A percentile compares a stretch with the other conserved stretches of the same genome.
phyloP scores from a whole-genome alignment of 2,888 invertebrate genomes.

The Euphydryas editha region DNA sequence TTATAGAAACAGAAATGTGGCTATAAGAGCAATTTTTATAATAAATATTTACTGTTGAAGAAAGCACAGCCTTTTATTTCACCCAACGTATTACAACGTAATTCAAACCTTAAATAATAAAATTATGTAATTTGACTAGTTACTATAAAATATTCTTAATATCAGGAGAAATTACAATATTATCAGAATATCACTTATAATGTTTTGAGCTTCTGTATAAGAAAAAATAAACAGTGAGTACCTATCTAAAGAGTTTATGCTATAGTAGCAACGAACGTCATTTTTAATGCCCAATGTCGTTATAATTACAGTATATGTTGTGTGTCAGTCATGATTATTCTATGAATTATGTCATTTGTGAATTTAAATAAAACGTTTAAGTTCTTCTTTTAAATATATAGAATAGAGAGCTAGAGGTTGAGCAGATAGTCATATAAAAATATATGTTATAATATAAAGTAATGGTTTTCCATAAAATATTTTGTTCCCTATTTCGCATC shows the following conservation, averaged over 20 bases:
- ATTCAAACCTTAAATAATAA: background rate
- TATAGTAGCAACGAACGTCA: background rate
- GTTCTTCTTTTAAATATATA: background rate
- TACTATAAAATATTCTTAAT: background rate
- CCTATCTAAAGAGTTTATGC: background rate
- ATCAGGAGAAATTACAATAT: background rate
- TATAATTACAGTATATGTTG: background rate
- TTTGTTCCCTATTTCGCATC: background rate
- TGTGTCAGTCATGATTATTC: background rate
- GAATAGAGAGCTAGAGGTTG: background rate
- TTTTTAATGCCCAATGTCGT: background rate
- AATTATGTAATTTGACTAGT: background rate
- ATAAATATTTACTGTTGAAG: slow-evolving; percentile 84
- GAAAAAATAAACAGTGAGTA: background rate
- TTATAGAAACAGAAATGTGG: slow-evolving; percentile 83
- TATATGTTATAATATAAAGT: background rate
- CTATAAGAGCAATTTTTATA: slow-evolving; percentile 84
- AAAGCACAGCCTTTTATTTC: slow-evolving; percentile 69
- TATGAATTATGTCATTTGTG: background rate
- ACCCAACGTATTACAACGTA: background rate
- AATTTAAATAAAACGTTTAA: background rate
- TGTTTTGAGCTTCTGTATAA: background rate
- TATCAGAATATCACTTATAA: background rate
- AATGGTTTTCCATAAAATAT: background rate
- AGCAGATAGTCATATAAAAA: background rate